Evolutionary conservation across 2,888 invertebrate species (phyloP), one percentile per base, ranked within the genome.

Genomic region (Tupiocoris notatus): DNA sequence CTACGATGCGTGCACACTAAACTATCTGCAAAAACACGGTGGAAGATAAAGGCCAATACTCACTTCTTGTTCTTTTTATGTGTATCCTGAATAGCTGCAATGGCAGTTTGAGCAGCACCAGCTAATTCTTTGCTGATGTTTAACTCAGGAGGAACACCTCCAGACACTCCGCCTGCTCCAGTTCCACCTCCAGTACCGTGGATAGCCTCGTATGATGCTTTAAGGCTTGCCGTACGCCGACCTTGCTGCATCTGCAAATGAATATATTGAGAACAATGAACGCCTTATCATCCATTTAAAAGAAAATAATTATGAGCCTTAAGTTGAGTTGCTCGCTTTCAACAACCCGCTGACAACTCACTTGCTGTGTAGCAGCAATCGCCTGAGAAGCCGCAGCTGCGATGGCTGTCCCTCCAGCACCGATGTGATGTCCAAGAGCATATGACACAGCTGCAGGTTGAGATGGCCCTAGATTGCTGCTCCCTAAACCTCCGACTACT

Each of bases 241-340:
- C 97, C 97, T 81, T 96, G 95, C 82, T 94, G 94, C 94, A 96
- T 95, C 89, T 94, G 85, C n/a, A n/a, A n/a, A n/a, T n/a, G n/a
- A n/a, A n/a, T n/a, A n/a, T n/a, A n/a, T n/a, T n/a, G n/a, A n/a
- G n/a, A n/a, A n/a, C n/a, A n/a, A n/a, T n/a, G n/a, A n/a, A n/a
- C n/a, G n/a, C n/a, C n/a, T n/a, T n/a, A n/a, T n/a, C n/a, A n/a
- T n/a, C n/a, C n/a, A n/a, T n/a, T n/a, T n/a, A n/a, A n/a, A n/a
- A n/a, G n/a, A n/a, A n/a, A n/a, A n/a, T n/a, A n/a, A n/a, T n/a
- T n/a, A n/a, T n/a, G n/a, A n/a, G n/a, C n/a, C n/a, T n/a, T n/a
- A n/a, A n/a, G n/a, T n/a, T n/a, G n/a, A n/a, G n/a, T n/a, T n/a
- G n/a, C n/a, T n/a, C n/a, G n/a, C n/a, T n/a, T n/a, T n/a, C n/a